A percentile compares a stretch with the other conserved stretches of the same genome.
Evolutionary conservation across 2,888 invertebrate species (phyloP).

Genomic region (Tholera decimalis): DNA sequence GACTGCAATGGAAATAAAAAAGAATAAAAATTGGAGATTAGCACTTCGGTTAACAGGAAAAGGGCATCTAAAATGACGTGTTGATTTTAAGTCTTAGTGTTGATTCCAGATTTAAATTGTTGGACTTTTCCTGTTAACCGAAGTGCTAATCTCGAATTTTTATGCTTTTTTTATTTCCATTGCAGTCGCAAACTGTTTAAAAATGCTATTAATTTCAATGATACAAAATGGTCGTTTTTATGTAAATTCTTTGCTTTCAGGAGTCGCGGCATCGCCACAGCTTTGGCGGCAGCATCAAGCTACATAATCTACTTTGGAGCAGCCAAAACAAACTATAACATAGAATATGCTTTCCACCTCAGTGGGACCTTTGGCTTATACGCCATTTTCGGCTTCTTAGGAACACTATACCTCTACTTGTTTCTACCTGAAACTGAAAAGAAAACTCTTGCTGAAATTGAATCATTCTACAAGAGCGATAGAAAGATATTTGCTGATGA

Average conservation of each 20-base stretch:
- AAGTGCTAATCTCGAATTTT: too few relatives aligned
- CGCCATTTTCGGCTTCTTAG: constrained; percentile 83
- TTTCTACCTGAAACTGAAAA: constrained; percentile 91
- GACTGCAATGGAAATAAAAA: too few relatives aligned
- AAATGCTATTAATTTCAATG: too few relatives aligned
- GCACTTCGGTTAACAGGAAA: too few relatives aligned
- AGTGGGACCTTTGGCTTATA: constrained; percentile 89
- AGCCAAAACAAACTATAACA: constrained; percentile 89
- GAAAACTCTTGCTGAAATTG: constrained; percentile 88
- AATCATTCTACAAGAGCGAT: constrained; percentile 85
- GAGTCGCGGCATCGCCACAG: constrained; percentile 90
- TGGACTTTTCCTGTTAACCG: too few relatives aligned
- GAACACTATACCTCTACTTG: constrained; percentile 88
- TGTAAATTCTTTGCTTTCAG: constrained; percentile 69
- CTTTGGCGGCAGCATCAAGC: constrained; percentile 87
- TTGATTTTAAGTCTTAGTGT: too few relatives aligned
- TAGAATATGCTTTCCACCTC: constrained; percentile 86
- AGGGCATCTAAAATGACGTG: too few relatives aligned
- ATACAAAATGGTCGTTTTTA: neutral
- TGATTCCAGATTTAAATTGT: too few relatives aligned
- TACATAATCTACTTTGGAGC: constrained; percentile 88
- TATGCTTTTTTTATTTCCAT: too few relatives aligned
- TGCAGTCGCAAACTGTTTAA: too few relatives aligned
- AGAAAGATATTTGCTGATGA: constrained; percentile 85
- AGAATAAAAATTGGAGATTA: too few relatives aligned